A percentile compares a stretch with the other conserved stretches of the same genome.
Evolutionary conservation across 2,888 invertebrate genomes (phyloP).

Genomic region (Nudaria mundana): DNA sequence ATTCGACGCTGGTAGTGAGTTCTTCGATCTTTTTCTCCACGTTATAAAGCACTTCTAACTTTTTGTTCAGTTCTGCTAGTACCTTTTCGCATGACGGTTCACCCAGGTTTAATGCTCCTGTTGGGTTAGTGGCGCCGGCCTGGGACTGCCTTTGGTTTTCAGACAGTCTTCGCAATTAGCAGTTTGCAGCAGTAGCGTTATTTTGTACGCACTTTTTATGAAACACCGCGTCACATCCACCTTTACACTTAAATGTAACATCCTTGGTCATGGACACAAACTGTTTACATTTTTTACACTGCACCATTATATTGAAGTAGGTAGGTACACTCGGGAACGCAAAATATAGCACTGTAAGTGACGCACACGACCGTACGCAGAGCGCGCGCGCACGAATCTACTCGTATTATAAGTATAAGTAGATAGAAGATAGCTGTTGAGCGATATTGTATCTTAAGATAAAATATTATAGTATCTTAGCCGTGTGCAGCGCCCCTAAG

Average conservation of each 20-base stretch:
- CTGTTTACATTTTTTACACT: conserved; percentile 5
- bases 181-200: conserved; percentile 1
- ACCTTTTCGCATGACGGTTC: background rate
- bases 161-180: conserved; percentile 1
- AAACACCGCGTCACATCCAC: background rate
- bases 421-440: no score
- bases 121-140: background rate
- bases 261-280: conserved; percentile 3
- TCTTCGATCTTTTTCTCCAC: conserved; percentile 9
- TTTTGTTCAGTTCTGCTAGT: conserved; percentile 1
- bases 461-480: no score
- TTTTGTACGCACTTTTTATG: conserved; percentile 9
- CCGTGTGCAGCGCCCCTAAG: no score
- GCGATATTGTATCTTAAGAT: no score
- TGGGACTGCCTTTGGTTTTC: background rate
- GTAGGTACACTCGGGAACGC: no score
- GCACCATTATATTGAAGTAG: no score
- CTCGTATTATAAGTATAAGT: no score
- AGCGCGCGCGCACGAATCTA: no score
- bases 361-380: no score
- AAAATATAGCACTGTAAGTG: no score
- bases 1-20: conserved; percentile 8
- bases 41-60: conserved; percentile 3
- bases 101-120: background rate
- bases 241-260: conserved; percentile 8